phyloP scores from a whole-genome alignment of 2,797 vertebrate species.

The Mionectes olivaceus region DNA sequence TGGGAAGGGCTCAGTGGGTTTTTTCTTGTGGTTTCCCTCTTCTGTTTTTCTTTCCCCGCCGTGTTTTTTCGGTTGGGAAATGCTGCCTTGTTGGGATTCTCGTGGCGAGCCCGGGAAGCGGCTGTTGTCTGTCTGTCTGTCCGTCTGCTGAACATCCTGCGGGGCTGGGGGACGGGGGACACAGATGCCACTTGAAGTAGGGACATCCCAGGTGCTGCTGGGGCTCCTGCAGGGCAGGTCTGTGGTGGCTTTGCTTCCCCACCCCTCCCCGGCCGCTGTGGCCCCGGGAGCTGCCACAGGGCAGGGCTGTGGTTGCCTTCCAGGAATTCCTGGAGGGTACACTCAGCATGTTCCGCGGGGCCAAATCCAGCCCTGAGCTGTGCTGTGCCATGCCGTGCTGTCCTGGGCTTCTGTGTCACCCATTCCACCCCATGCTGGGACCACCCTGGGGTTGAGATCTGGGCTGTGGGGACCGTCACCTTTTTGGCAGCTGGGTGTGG shows the following conservation, averaged over 20 bases:
- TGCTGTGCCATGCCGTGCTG: neutral
- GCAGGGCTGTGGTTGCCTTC: neutral
- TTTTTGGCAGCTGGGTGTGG: neutral
- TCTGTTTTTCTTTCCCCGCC: neutral
- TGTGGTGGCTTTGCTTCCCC: neutral
- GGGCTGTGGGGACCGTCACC: neutral
- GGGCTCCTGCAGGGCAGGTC: neutral
- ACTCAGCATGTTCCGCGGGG: accelerated
- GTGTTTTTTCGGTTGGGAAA: neutral
- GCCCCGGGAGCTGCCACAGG: accelerated
- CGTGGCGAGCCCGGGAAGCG: neutral
- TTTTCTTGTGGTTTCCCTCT: slow-evolving; percentile 63
- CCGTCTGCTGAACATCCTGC: neutral
- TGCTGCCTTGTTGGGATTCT: neutral
- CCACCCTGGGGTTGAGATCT: neutral
- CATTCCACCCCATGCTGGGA: neutral
- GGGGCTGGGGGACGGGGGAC: accelerated
- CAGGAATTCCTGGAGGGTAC: neutral
- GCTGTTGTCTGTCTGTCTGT: neutral
- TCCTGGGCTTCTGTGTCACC: accelerated
- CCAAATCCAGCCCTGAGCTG: neutral
- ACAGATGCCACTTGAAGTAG: accelerated
- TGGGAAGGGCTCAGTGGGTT: slow-evolving; percentile 49
- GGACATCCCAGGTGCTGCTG: neutral
- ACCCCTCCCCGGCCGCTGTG: accelerated